Base-by-base conservation (phyloP, 2,888 invertebrate species). In the Aquatica leii region DNA sequence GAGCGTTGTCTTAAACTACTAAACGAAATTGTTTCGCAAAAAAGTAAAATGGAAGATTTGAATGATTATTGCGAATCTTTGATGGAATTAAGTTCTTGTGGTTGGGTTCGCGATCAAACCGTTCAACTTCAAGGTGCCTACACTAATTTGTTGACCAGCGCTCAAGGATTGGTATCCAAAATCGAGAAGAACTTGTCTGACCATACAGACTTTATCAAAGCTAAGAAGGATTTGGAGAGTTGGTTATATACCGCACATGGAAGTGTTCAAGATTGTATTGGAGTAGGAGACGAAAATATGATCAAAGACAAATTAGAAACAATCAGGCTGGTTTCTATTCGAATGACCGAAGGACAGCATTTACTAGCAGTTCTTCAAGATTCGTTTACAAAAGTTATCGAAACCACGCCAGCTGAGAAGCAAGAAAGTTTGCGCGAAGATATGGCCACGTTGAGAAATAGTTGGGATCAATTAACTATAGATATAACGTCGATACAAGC, bases 111-210 rank as follows among this genome's bases (percentile, higher is more conserved):
- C 17, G 95, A 95, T 76, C 91, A 93, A 79, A 93, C 94, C 1
- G 91, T 94, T 0, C 91, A 91, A 74, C 82, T 93, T 0, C 95
- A 95, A 82, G 90, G 92, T 1, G 87, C 88, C 60, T 95, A 95
- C 76, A 92, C 93, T 0, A 88, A 90, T 68, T 80, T 95, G 11
- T 79, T 95, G 21, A 92, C 93, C 0, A 88, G 88, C 67, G 90
- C 91, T 21, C 95, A 95, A 84, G 90, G 88, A 77, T 83, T 94
- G 40, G 91, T 95, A 15, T 90, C 93, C 1, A 92, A 91, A 77
- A 90, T 95, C 9, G 95, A 97, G 78, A 94, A 95, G 83, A 94
- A 93, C 79, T 83, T 97, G 0, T 92, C 93, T 0, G 95, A 96
- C 78, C 95, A 95, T 76, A 94, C 93, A 0, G 95, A 96, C 77